Evolutionary conservation across 2,888 invertebrate genomes (phyloP).

Genomic region (Brachypalpus laphriformis): DNA sequence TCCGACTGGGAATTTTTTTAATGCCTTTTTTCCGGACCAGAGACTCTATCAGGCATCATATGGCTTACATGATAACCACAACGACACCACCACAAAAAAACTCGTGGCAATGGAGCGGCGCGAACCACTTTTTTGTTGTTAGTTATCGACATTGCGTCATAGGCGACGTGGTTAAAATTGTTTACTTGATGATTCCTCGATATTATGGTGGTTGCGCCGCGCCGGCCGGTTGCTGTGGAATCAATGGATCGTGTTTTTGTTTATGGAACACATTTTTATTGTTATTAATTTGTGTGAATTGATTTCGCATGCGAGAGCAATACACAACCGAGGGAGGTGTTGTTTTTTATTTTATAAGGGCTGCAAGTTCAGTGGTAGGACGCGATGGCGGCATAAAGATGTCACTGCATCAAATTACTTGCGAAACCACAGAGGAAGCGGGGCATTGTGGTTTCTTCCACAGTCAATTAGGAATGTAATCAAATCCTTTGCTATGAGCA

Average conservation of each 20-base stretch:
- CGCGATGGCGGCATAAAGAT: constrained; percentile 2
- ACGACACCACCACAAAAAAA: constrained; percentile 34
- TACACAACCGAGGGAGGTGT: background rate
- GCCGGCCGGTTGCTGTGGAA: background rate
- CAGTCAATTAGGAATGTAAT: constrained; percentile 46
- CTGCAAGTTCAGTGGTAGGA: no score
- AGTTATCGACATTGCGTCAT: constrained; percentile 16
- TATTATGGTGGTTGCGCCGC: background rate
- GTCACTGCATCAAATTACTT: constrained; percentile 54
- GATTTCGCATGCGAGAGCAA: constrained; percentile 22
- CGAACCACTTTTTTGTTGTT: background rate
- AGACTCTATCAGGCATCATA: constrained; percentile 35
- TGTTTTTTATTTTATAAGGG: background rate
- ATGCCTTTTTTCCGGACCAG: constrained; percentile 24
- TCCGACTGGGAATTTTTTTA: background rate
- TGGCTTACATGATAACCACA: constrained; percentile 49
- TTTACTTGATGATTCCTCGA: constrained; percentile 21
- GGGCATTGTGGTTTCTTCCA: constrained; percentile 27
- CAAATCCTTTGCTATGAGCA: constrained; percentile 1
- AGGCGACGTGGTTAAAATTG: constrained; percentile 1
- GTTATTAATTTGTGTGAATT: constrained; percentile 35
- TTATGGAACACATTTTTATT: constrained; percentile 25
- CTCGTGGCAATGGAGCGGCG: constrained; percentile 31
- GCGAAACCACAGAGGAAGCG: constrained; percentile 33
- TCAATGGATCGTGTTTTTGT: constrained; percentile 41